A percentile compares a stretch with the other conserved stretches of the same genome.
Conservation (phyloP, 2,113 vertebrate genomes). For the Dolichallabes microphthalmus region DNA sequence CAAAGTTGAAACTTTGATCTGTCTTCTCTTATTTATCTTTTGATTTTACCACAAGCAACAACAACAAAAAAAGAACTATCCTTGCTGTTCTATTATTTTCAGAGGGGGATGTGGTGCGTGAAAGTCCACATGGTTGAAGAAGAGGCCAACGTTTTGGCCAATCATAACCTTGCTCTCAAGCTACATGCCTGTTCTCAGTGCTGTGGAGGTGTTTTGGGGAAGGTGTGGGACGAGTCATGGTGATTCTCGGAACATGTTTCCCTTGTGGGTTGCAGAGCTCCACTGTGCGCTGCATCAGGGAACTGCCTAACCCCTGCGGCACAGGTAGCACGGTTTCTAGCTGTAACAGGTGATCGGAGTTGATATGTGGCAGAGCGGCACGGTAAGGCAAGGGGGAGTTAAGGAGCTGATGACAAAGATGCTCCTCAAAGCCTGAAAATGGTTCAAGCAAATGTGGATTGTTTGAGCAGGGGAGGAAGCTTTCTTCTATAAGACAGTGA, state of each 20-base stretch:
- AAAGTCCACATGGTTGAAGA: not conserved
- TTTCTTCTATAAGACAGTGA: conserved; percentile 39
- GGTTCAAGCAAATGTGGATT: conserved; percentile 47
- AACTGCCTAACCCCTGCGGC: not conserved
- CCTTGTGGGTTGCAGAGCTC: conserved; percentile 43
- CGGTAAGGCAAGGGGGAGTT: conserved; percentile 42
- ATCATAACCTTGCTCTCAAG: conserved; percentile 9
- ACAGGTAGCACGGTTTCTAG: conserved; percentile 1
- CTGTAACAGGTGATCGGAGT: not conserved
- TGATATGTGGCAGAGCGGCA: conserved; percentile 5
- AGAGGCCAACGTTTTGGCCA: not conserved
- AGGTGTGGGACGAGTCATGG: conserved; percentile 56
- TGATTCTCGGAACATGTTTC: conserved; percentile 51
- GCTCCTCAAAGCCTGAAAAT: conserved; percentile 48
- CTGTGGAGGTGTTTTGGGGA: conserved; percentile 42
- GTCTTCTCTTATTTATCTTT: not conserved
- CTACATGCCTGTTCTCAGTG: conserved; percentile 24
- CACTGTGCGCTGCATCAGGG: conserved; percentile 42
- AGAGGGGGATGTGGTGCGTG: not conserved
- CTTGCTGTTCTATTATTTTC: not conserved
- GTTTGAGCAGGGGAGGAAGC: not conserved
- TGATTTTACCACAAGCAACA: not conserved
- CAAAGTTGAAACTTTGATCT: not conserved
- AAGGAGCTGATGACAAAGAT: conserved; percentile 48
- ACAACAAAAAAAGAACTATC: not conserved